These are phyloP conservation scores for Argya squamiceps DNA, from an alignment of 2,797 vertebrate genomes.

Conservation along the genomic window DNA sequence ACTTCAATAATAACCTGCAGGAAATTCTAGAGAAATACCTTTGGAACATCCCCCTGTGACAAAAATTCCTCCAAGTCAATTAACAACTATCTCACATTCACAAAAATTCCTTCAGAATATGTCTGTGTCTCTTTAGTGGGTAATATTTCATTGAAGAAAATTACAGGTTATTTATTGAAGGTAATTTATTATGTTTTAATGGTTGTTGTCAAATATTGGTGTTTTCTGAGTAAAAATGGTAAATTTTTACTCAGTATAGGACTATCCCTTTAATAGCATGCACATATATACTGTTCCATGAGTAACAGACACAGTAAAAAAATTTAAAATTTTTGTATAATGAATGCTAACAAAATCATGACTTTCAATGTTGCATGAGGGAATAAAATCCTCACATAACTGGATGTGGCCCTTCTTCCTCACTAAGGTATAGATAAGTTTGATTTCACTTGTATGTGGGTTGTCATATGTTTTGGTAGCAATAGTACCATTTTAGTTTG, in stretches of 20 bases:
- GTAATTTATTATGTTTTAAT: neutral
- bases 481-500: neutral
- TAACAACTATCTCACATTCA: neutral
- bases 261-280: neutral
- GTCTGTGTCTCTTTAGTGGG: neutral
- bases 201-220: neutral
- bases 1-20: neutral
- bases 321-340: neutral
- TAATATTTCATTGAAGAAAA: neutral
- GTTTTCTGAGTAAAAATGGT: neutral
- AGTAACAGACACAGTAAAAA: neutral
- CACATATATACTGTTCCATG: rapidly evolving
- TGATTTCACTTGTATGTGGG: neutral
- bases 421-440: neutral
- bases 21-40: neutral
- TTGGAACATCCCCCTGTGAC: neutral
- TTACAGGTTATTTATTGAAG: neutral
- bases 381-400: neutral
- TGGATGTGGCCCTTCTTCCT: neutral
- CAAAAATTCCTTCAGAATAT: neutral
- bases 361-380: neutral
- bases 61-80: neutral
- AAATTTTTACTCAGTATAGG: neutral
- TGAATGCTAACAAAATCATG: neutral
- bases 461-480: neutral